These are phyloP conservation scores for Eupleurogrammus muticus DNA, from an alignment of 2,797 vertebrate genomes.

Conservation along the genomic window DNA sequence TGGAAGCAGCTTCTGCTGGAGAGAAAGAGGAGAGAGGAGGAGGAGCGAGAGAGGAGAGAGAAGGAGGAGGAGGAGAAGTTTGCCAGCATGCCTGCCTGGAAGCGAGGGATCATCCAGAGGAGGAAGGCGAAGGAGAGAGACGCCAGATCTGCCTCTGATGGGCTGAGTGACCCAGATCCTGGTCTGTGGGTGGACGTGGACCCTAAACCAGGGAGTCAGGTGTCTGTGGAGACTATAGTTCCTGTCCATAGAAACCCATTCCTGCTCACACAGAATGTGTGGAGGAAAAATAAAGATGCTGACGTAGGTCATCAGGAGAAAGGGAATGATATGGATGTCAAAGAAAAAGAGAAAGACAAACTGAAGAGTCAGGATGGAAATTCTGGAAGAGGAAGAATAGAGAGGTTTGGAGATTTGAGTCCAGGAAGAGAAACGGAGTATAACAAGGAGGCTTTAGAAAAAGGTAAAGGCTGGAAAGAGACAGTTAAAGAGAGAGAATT, in stretches of 20 bases:
- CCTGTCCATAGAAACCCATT: constrained; percentile 89
- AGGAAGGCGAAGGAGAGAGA: constrained; percentile 82
- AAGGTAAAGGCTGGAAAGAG: constrained; percentile 68
- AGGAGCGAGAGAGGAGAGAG: constrained; percentile 84
- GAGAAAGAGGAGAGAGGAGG: constrained; percentile 89
- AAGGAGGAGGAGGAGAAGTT: constrained; percentile 88
- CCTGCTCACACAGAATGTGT: constrained; percentile 79
- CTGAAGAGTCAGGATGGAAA: constrained; percentile 64
- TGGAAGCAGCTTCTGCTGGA: constrained; percentile 94
- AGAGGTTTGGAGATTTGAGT: constrained; percentile 70
- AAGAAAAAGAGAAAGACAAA: constrained; percentile 67
- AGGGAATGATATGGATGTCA: constrained; percentile 52
- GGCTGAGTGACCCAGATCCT: constrained; percentile 69
- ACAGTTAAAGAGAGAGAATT: constrained; percentile 58
- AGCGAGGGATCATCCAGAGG: constrained; percentile 90
- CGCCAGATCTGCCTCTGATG: constrained; percentile 50
- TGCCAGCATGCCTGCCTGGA: constrained; percentile 93
- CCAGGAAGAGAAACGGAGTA: constrained; percentile 63
- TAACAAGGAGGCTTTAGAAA: constrained; percentile 54
- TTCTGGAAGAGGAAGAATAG: constrained; percentile 56
- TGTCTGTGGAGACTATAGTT: constrained; percentile 86
- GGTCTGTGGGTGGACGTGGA: constrained; percentile 65
- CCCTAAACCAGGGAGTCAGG: constrained; percentile 65
- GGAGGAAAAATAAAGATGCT: constrained; percentile 64
- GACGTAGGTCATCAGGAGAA: constrained; percentile 47